Conservation (phyloP, 1,140 invertebrate species). For the Drosophila virilis region DNA sequence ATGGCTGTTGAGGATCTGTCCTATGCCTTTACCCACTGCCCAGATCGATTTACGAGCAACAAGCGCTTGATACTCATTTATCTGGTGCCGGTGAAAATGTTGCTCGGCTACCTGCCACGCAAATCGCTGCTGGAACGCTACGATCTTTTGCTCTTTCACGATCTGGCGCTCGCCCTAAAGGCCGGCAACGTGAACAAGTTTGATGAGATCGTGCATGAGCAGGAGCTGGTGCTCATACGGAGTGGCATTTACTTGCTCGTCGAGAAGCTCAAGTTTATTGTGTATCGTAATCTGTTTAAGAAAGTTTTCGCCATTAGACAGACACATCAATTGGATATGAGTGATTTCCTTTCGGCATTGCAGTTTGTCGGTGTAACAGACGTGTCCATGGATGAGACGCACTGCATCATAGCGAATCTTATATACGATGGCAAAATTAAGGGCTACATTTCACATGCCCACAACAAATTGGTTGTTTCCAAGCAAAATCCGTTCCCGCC, state of each 20-base stretch:
- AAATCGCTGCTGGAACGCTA: constrained; percentile 93
- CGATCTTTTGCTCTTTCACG: constrained; percentile 95
- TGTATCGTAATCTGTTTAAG: constrained; percentile 98
- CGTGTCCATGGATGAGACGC: constrained; percentile 96
- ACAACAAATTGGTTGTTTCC: constrained; percentile 98
- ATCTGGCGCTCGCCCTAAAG: constrained; percentile 94
- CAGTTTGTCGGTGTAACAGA: constrained; percentile 92
- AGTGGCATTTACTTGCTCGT: constrained; percentile 98
- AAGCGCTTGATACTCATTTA: constrained; percentile 98
- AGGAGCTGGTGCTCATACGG: constrained; percentile 97
- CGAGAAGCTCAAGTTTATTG: constrained; percentile 97
- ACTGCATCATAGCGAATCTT: constrained; percentile 98
- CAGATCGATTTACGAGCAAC: constrained; percentile 92
- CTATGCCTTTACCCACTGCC: constrained; percentile 97
- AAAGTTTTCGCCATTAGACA: constrained; percentile 95
- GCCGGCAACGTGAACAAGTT: constrained; percentile 94
- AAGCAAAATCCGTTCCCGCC: constrained; percentile 98
- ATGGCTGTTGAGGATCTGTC: constrained; percentile 95
- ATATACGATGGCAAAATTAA: constrained; percentile 98
- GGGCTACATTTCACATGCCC: constrained; percentile 98
- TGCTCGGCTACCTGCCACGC: constrained; percentile 96
- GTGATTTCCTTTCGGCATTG: constrained; percentile 92
- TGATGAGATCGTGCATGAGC: constrained; percentile 92
- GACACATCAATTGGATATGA: constrained; percentile 95
- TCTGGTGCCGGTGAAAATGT: constrained; percentile 98